These are phyloP conservation scores for Lydus trimaculatus DNA, from an alignment of 2,888 invertebrate species.

Conservation along the genomic window DNA sequence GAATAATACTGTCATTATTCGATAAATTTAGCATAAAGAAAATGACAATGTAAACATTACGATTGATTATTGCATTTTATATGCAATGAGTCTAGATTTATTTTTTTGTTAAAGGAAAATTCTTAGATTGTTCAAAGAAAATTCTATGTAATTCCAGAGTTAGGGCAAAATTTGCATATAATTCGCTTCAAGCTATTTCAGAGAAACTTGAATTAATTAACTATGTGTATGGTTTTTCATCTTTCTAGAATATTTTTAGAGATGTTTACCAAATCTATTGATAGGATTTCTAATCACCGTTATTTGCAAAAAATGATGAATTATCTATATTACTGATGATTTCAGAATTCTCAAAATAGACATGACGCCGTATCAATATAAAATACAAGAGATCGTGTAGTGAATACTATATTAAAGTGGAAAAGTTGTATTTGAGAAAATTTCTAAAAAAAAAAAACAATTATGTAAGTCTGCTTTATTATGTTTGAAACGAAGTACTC, in stretches of 20 bases:
- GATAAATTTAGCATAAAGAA: background rate
- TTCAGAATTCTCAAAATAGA: background rate
- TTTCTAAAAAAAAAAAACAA: background rate
- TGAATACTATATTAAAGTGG: background rate
- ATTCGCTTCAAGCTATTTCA: background rate
- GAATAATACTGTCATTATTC: background rate
- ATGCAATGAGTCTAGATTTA: background rate
- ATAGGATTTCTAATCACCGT: background rate
- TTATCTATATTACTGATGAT: background rate
- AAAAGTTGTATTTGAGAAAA: background rate
- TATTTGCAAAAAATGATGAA: background rate
- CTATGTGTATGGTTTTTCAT: background rate
- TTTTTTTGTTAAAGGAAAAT: background rate
- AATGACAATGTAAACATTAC: background rate
- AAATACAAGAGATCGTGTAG: background rate
- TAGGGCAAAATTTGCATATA: background rate
- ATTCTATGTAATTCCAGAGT: background rate
- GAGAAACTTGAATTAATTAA: background rate
- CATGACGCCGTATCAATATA: background rate
- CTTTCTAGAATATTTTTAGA: background rate
- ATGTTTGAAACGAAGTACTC: background rate
- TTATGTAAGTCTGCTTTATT: background rate
- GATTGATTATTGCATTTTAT: background rate
- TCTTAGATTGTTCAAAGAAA: background rate
- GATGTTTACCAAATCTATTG: background rate